These are phyloP conservation scores for Oncorhynchus keta DNA, from an alignment of 2,113 vertebrate genomes.

Conservation along the genomic window DNA sequence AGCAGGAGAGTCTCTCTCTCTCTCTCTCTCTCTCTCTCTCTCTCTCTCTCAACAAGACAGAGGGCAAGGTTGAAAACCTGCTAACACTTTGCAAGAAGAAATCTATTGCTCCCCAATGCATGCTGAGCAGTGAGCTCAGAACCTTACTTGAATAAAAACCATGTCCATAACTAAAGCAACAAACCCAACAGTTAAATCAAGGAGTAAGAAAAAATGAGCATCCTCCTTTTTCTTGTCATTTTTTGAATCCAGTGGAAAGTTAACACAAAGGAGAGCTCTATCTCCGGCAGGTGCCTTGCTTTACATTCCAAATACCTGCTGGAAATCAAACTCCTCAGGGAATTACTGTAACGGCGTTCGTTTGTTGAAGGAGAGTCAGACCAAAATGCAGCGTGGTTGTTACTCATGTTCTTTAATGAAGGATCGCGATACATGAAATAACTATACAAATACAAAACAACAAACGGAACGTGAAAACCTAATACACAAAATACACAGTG, in stretches of 20 bases:
- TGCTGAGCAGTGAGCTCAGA: background rate
- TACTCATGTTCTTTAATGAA: no score
- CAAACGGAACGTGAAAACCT: no score
- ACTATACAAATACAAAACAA: no score
- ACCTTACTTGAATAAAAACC: background rate
- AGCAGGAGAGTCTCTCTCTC: background rate
- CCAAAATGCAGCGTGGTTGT: no score
- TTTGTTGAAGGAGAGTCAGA: no score
- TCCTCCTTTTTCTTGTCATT: constrained; percentile 28
- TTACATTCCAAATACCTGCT: constrained; percentile 57
- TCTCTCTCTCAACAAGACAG: constrained; percentile 35
- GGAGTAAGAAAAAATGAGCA: constrained; percentile 30
- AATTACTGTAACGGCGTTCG: no score
- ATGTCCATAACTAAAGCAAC: background rate
- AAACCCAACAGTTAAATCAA: constrained; percentile 7
- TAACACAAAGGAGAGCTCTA: constrained; percentile 53
- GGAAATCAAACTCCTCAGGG: constrained; percentile 58
- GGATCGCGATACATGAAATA: no score
- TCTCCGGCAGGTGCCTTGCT: constrained; percentile 34
- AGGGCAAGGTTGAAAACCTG: constrained; percentile 38
- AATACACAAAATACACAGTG: no score
- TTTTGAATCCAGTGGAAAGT: constrained; percentile 50
- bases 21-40: constrained; percentile 1
- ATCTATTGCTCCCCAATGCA: background rate
- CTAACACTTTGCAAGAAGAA: constrained; percentile 33